Evolutionary conservation across 2,888 invertebrate genomes (phyloP).

Genomic region (Heteromurus nitidus): DNA sequence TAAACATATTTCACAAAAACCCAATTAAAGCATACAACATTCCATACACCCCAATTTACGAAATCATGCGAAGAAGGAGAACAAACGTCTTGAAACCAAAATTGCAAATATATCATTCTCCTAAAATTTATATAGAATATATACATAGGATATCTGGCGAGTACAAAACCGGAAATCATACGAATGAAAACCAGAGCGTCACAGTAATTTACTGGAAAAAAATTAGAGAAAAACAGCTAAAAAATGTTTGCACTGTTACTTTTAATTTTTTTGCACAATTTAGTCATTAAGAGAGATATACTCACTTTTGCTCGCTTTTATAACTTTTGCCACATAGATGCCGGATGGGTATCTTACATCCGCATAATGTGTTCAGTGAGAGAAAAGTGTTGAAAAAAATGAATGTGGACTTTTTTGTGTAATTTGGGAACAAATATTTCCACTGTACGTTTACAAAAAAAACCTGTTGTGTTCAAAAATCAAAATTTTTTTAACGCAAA

Average conservation of each 20-base stretch:
- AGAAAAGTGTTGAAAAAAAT: too few relatives aligned
- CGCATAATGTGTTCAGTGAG: too few relatives aligned
- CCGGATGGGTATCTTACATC: constrained; percentile 62
- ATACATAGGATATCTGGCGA: neutral
- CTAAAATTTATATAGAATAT: too few relatives aligned
- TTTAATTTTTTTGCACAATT: too few relatives aligned
- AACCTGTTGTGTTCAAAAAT: neutral
- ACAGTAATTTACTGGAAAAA: neutral
- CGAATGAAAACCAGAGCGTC: neutral
- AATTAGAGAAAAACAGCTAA: neutral
- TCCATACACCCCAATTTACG: neutral
- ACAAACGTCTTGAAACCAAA: neutral
- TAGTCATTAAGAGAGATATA: neutral
- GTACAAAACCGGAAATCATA: neutral
- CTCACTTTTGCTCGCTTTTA: constrained; percentile 21
- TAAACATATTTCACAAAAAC: neutral
- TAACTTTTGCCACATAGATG: constrained; percentile 27
- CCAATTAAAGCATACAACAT: neutral
- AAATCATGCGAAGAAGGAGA: neutral
- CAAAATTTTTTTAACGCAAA: too few relatives aligned
- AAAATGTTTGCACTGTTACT: neutral
- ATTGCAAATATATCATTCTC: too few relatives aligned
- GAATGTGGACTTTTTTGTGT: too few relatives aligned
- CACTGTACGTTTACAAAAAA: neutral
- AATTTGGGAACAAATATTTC: neutral